Evolutionary conservation across 2,113 vertebrate genomes (phyloP).

Genomic region (Vombatus ursinus): DNA sequence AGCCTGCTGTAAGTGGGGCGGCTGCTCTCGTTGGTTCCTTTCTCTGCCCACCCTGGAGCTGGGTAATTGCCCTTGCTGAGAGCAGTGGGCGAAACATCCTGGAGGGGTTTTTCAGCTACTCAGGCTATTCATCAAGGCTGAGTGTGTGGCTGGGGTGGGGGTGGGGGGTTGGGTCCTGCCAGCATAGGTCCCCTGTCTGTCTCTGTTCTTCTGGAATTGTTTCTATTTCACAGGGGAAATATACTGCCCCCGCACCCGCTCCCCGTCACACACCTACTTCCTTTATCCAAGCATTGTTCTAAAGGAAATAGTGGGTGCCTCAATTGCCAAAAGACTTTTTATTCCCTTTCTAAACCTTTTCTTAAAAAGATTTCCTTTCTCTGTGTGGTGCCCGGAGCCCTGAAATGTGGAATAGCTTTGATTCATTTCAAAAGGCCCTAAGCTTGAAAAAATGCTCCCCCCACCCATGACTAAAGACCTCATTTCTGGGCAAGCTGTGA

Average conservation of each 20-base stretch:
- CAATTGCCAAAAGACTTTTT: background rate
- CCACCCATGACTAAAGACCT: background rate
- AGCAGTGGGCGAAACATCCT: background rate
- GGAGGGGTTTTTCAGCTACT: background rate
- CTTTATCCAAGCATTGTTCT: background rate
- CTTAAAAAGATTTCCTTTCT: background rate
- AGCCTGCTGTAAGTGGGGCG: background rate
- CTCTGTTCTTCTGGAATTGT: background rate
- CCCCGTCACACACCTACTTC: background rate
- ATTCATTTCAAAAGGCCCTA: conserved; percentile 3
- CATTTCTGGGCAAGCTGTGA: background rate
- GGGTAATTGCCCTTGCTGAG: background rate
- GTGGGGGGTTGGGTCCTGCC: background rate
- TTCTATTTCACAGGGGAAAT: conserved; percentile 10
- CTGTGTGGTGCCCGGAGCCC: background rate
- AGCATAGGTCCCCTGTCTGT: background rate
- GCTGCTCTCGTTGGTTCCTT: background rate
- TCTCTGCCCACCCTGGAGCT: background rate
- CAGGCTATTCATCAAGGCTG: background rate
- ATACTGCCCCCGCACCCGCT: background rate
- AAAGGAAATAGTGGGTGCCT: background rate
- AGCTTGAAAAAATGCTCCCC: background rate
- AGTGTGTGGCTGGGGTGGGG: background rate
- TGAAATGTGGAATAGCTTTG: conserved; percentile 19
- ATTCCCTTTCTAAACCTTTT: background rate